Conservation (phyloP, 2,888 invertebrate genomes). For the Augochlorella aurata region DNA sequence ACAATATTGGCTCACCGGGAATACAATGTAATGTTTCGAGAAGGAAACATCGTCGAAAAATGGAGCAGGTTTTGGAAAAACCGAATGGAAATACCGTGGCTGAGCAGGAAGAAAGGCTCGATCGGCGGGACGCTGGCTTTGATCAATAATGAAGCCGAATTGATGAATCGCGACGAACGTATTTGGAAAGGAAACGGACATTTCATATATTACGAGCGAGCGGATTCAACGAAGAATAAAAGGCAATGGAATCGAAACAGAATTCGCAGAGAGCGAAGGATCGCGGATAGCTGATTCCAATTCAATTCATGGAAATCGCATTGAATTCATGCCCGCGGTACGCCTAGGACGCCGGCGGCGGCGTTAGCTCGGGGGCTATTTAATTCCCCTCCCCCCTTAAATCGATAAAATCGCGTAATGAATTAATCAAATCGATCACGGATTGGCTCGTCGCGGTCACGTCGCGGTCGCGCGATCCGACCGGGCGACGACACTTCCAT, state of each 20-base stretch:
- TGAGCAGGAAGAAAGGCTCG: no score
- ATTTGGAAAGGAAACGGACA: background rate
- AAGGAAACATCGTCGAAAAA: no score
- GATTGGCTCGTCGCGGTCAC: conserved; percentile 15
- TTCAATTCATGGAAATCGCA: conserved; percentile 12
- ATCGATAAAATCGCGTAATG: conserved; percentile 4
- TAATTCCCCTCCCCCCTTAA: background rate
- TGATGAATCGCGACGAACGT: background rate
- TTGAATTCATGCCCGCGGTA: background rate
- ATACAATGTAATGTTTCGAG: no score
- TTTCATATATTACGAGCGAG: background rate
- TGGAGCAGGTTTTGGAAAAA: no score
- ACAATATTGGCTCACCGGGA: no score
- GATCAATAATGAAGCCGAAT: background rate
- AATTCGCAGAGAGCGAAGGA: background rate
- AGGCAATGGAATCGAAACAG: background rate
- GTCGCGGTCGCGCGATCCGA: conserved; percentile 23
- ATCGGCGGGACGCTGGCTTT: background rate
- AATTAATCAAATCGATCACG: conserved; percentile 24
- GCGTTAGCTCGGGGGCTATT: no score
- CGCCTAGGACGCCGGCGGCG: background rate
- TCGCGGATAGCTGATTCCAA: background rate
- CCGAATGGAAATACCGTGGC: no score
- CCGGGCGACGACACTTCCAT: conserved; percentile 30
- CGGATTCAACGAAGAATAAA: background rate